Conservation (phyloP, 2,113 vertebrate species). For the Mormyrus lacerda region DNA sequence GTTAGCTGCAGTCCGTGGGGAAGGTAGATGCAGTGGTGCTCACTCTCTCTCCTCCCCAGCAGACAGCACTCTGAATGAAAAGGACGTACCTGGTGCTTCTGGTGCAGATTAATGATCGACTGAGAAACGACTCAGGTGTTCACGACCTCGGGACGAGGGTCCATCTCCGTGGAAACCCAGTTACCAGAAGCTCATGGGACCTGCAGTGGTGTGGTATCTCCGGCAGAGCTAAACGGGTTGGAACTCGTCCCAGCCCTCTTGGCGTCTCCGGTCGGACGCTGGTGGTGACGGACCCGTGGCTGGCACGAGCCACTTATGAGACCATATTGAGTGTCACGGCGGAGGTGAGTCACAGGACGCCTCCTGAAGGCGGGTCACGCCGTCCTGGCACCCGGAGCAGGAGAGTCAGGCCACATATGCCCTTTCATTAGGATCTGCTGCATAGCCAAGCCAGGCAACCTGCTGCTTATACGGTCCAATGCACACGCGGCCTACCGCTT, state of each 20-base stretch:
- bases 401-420: not conserved
- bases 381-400: not conserved
- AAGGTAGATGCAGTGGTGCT: not conserved
- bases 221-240: not conserved
- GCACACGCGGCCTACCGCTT: not conserved
- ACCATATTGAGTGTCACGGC: not conserved
- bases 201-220: not conserved
- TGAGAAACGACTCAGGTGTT: not conserved
- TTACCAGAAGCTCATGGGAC: not conserved
- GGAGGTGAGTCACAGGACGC: not conserved
- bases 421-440: not conserved
- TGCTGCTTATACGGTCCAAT: not conserved
- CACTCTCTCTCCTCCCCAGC: not conserved
- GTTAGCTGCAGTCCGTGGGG: not conserved
- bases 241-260: not conserved
- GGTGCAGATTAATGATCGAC: not conserved
- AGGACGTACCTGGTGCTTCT: not conserved
- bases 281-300: not conserved
- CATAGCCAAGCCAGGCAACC: not conserved
- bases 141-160: not conserved
- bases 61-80: not conserved
- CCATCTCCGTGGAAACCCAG: not conserved
- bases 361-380: not conserved
- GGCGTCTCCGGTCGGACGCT: not conserved
- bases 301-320: not conserved